Percentiles rank a stretch among this genome's conserved stretches.
Evolutionary conservation across 2,797 vertebrate species (phyloP).

Genomic region (Enteromius anoplus): DNA sequence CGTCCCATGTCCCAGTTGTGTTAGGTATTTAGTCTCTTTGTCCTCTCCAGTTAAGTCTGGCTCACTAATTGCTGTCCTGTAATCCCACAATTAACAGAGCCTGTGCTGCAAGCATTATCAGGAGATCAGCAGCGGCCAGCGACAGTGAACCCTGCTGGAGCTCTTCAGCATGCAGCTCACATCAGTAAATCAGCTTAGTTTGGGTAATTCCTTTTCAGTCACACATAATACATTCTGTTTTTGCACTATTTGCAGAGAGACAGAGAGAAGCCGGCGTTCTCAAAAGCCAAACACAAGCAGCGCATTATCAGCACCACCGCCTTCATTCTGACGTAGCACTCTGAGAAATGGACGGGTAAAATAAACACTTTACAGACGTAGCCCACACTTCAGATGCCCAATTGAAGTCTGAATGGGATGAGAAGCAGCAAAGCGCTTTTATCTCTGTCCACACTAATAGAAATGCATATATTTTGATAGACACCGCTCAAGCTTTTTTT

Average conservation of each 20-base stretch:
- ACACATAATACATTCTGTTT: conserved; percentile 24
- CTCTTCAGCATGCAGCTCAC: conserved; percentile 35
- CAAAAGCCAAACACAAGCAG: conserved; percentile 37
- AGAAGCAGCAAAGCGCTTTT: conserved; percentile 26
- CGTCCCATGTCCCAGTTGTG: conserved; percentile 11
- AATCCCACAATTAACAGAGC: conserved; percentile 48
- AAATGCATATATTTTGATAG: conserved; percentile 39
- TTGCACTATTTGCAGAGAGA: conserved; percentile 27
- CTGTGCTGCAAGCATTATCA: conserved; percentile 11
- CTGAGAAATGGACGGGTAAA: conserved; percentile 27
- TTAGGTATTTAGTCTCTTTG: conserved; percentile 27
- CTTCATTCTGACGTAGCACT: conserved; percentile 16
- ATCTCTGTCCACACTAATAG: conserved; percentile 12
- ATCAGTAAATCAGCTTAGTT: conserved; percentile 43
- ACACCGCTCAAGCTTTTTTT: conserved; percentile 34
- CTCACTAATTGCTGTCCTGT: conserved; percentile 48
- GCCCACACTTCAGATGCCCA: conserved; percentile 31
- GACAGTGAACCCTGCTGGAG: conserved; percentile 15
- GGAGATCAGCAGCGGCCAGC: conserved; percentile 4
- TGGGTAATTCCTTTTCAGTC: conserved; percentile 33
- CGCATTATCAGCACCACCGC: neutral
- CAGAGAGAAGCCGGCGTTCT: conserved; percentile 9
- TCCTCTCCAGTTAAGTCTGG: conserved; percentile 27
- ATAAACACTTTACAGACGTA: conserved; percentile 41
- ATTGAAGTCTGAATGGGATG: conserved; percentile 45